Evolutionary conservation across 2,113 vertebrate genomes (phyloP), one percentile per base, ranked within the genome.

Genomic region (Gallinago jamesoni): DNA sequence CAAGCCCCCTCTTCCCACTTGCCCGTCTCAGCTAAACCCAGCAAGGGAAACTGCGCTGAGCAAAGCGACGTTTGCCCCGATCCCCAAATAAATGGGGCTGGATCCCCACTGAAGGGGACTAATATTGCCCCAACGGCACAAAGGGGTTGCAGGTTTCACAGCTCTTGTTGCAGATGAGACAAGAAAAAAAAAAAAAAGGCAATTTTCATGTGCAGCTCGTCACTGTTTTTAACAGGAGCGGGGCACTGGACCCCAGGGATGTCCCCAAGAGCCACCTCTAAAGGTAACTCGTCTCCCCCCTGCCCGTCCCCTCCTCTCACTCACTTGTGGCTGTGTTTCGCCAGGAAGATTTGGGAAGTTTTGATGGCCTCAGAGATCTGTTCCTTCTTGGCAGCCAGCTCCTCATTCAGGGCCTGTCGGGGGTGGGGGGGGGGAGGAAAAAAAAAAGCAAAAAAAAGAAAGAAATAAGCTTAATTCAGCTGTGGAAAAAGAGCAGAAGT

Each of bases 311-410:
- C 7, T 47, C 19, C 45, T 37, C 76, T 63, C 50, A 99, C 99
- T 98, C 96, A 99, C 99, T 99, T 99, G 98, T 98, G 98, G 94
- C 98, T 98, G 90, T 99, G 99, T 93, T 99, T 99, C 8, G 99
- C 99, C 28, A 99, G 98, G 98, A 99, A 99, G 94, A 98, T 99
- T 85, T 99, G 98, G 20, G 99, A 98, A 39, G 98, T 99, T 97
- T 99, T 98, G 89, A 99, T 98, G 52, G 99, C 98, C 93, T 99
- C 99, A 9, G 98, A 98, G 75, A 99, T 97, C 72, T 99, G 98
- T 66, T 99, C 99, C 91, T 98, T 99, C 97, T 98, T 99, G 1
- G 98, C 97, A 68, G 98, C 97, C 27, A 99, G 96, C 93, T 99
- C 99, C 62, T 99, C 99, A 31, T 97, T 98, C 82, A 99, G 95